Evolutionary conservation across 2,797 vertebrate genomes (phyloP), one percentile per base, ranked within the genome.

Genomic region (Eulemur albifrons): DNA sequence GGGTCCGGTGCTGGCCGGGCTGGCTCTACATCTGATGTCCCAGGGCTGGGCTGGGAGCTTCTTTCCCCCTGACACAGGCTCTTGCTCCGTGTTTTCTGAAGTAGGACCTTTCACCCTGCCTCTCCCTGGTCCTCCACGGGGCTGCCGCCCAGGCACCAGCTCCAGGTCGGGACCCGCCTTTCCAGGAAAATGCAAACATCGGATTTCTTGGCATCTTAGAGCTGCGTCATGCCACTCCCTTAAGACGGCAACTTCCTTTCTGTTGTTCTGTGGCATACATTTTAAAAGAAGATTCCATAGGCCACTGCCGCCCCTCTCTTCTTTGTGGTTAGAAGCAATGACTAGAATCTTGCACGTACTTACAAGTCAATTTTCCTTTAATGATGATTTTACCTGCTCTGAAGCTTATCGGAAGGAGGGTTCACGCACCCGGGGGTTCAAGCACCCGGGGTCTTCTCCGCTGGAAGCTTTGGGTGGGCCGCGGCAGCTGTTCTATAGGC

Each of bases 361-460:
- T 95, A 96, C 96, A 97, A 97, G 97, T 95, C 97, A 97, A 95
- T 97, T 97, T 96, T 50, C 88, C 91, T 95, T 96, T 97, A 89
- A 97, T 96, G 97, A 96, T 90, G 96, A 96, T 97, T 97, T 97
- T 65, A 96, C 95, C 87, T 94, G 91, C 92, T 96, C 93, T 82
- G 89, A 88, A 96, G 97, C 97, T 98, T 97, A 97, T 97, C 97
- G 63, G 96, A 82, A 94, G 88, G 76, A 92, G 63, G 54, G 97
- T 96, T 96, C 95, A 48, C 0, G 13, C 86, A 95, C 96, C 63
- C 61, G 0, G 88, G 92, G 96, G 97, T 96, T 96, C 95, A 48
- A 0, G 15, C 86, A 95, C 96, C 63, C 61, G 0, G 88, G 93
- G 95, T 93, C 96, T 97, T 94, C 96, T 97, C 13, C 0, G 95